Evolutionary conservation across 1,140 invertebrate genomes (phyloP).

Genomic region (Euschistus heros): DNA sequence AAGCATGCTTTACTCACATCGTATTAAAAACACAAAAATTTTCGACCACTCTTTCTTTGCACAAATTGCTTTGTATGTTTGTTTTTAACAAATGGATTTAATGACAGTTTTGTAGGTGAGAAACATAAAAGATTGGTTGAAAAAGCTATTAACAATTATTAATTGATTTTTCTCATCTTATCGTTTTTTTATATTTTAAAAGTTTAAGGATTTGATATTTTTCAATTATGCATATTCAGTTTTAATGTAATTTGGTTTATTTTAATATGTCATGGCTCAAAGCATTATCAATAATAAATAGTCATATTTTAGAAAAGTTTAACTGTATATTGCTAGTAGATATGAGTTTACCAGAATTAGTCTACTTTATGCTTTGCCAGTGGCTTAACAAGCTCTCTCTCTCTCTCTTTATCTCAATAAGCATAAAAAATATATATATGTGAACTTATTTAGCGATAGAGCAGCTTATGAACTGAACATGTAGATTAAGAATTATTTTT

Average conservation of each 20-base stretch:
- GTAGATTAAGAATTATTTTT: conserved; percentile 2
- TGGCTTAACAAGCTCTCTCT: not conserved
- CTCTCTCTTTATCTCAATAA: not conserved
- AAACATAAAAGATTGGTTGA: conserved; percentile 7
- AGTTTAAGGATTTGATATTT: no score
- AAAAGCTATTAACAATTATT: not conserved
- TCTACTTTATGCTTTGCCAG: conserved; percentile 8
- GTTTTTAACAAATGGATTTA: not conserved
- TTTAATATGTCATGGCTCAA: conserved; percentile 13
- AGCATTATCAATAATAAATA: conserved; percentile 6
- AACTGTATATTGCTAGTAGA: not conserved
- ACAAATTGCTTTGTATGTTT: conserved; percentile 12
- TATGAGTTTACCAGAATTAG: not conserved
- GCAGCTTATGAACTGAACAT: no score
- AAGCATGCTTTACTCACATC: conserved; percentile 3
- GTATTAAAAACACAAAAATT: conserved; percentile 7
- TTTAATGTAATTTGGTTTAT: conserved; percentile 5
- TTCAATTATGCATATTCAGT: conserved; percentile 9
- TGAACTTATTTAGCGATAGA: conserved; percentile 1
- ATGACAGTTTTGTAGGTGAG: not conserved
- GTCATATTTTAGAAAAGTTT: conserved; percentile 11
- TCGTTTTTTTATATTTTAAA: no score
- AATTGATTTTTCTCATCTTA: no score
- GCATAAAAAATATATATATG: conserved; percentile 7
- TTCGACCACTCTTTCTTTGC: conserved; percentile 10